phyloP scores from a whole-genome alignment of 2,888 invertebrate species.

The Oscheius sp. region DNA sequence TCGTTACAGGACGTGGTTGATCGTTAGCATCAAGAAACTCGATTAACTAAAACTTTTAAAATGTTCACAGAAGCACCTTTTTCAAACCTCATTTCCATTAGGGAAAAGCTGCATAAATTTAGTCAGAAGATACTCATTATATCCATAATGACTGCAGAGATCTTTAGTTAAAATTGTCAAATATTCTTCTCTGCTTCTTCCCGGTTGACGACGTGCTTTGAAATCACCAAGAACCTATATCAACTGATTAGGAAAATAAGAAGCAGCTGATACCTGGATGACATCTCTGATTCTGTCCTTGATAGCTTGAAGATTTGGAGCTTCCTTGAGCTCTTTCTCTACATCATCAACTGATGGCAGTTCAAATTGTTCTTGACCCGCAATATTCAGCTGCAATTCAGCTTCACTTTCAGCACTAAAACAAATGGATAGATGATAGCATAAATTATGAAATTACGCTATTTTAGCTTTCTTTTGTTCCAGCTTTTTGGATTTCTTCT shows the following conservation, averaged over 20 bases:
- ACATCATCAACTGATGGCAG: slow-evolving; percentile 67
- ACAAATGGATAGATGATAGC: background rate
- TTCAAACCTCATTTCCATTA: slow-evolving; percentile 66
- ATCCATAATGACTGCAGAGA: slow-evolving; percentile 92
- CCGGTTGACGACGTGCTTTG: slow-evolving; percentile 59
- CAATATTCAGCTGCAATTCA: slow-evolving; percentile 67
- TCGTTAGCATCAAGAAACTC: slow-evolving; percentile 97
- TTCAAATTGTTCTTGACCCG: slow-evolving; percentile 53
- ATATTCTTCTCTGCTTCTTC: slow-evolving; percentile 60
- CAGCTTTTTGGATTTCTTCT: slow-evolving; percentile 53
- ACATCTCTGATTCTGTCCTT: slow-evolving; percentile 69
- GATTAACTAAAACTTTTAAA: slow-evolving; percentile 77
- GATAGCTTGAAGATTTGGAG: slow-evolving; percentile 62
- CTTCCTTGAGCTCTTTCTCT: slow-evolving; percentile 61
- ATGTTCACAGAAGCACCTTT: background rate
- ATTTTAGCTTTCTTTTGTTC: slow-evolving; percentile 47
- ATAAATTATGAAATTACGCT: slow-evolving; percentile 23
- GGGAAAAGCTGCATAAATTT: slow-evolving; percentile 90
- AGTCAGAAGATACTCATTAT: slow-evolving; percentile 94
- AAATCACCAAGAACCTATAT: slow-evolving; percentile 65
- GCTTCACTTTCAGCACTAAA: slow-evolving; percentile 63
- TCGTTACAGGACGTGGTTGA: slow-evolving; percentile 90
- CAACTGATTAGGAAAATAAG: background rate
- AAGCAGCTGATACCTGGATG: slow-evolving; percentile 53
- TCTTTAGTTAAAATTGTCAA: slow-evolving; percentile 78